A percentile compares a stretch with the other conserved stretches of the same genome.
phyloP scores from a whole-genome alignment of 2,113 vertebrate species.

The Sinosuthora webbiana region DNA sequence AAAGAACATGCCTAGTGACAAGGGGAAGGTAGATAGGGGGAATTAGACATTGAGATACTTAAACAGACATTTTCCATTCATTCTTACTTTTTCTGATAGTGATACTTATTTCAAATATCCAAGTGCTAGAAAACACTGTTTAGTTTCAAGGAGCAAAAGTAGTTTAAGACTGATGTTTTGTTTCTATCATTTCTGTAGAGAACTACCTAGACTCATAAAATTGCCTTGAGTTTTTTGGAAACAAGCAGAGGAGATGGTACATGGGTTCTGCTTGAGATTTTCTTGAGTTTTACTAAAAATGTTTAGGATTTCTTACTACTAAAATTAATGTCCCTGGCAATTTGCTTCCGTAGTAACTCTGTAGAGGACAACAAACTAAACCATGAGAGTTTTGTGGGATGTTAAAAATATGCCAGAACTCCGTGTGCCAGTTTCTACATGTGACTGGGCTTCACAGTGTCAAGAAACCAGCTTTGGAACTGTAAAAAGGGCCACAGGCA shows the following conservation, averaged over 20 bases:
- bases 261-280: neutral
- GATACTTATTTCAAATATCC: neutral
- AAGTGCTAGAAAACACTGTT: neutral
- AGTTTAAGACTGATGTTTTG: neutral
- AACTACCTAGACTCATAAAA: neutral
- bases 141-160: neutral
- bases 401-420: neutral
- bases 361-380: neutral
- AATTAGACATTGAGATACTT: neutral
- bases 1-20: neutral
- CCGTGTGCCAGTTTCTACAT: neutral
- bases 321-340: neutral
- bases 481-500: neutral
- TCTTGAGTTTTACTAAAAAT: neutral
- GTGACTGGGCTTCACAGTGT: neutral
- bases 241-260: accelerated
- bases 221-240: neutral
- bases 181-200: neutral
- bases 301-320: neutral
- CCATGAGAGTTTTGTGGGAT: neutral
- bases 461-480: neutral
- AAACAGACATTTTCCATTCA: neutral
- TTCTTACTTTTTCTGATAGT: neutral
- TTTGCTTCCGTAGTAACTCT: neutral
- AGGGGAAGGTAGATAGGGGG: neutral